Evolutionary conservation across 2,797 vertebrate genomes (phyloP).

Genomic region (Squalus acanthias): DNA sequence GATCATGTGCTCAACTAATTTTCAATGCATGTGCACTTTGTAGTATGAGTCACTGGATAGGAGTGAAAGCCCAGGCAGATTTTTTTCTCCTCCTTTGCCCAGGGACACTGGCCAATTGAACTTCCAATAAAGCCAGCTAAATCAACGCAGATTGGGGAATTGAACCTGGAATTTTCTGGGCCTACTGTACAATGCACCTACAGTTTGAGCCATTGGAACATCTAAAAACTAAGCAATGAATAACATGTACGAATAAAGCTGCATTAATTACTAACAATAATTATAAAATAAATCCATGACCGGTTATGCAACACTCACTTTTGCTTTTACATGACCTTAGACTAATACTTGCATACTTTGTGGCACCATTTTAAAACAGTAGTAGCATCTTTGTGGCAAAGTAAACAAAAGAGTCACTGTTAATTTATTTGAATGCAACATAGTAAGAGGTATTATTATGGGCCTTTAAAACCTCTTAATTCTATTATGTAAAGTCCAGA

Average conservation of each 20-base stretch:
- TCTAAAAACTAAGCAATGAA: background rate
- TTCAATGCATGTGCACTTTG: background rate
- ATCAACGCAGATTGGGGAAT: background rate
- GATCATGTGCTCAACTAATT: background rate
- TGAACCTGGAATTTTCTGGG: background rate
- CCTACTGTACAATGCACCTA: background rate
- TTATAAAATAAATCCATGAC: background rate
- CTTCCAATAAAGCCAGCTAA: background rate
- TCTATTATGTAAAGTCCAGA: background rate
- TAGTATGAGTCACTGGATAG: background rate
- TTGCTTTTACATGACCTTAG: background rate
- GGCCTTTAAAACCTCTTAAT: background rate
- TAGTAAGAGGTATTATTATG: background rate
- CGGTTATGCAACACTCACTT: background rate
- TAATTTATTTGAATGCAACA: background rate
- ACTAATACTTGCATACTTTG: background rate
- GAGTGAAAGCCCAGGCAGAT: background rate
- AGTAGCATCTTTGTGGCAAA: background rate
- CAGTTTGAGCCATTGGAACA: background rate
- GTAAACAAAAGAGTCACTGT: background rate
- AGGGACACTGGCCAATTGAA: background rate
- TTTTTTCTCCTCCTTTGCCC: background rate
- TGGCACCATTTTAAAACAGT: background rate
- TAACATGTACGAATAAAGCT: background rate
- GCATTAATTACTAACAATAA: background rate